These are phyloP conservation scores for Nematopogon swammerdamellus DNA, from an alignment of 2,888 invertebrate genomes.

Conservation along the genomic window DNA sequence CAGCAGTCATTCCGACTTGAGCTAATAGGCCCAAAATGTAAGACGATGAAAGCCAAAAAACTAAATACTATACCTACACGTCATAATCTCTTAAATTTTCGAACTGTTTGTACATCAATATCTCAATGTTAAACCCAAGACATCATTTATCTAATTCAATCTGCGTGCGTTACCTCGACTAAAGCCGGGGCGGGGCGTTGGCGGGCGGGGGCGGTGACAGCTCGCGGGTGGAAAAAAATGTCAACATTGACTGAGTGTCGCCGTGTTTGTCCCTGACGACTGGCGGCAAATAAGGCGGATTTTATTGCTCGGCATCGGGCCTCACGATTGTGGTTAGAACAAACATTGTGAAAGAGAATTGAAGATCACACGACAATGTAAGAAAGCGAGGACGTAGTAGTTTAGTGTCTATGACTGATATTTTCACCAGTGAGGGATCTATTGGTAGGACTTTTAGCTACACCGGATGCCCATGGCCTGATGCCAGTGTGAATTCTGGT, in stretches of 20 bases:
- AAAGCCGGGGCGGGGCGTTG: neutral
- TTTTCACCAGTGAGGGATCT: too few relatives aligned
- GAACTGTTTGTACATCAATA: too few relatives aligned
- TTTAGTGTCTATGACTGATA: too few relatives aligned
- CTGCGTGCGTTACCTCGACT: neutral
- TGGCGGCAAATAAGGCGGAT: neutral
- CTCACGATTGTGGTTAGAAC: neutral
- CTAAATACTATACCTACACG: too few relatives aligned
- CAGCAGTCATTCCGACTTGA: too few relatives aligned
- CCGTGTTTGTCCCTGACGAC: conserved; percentile 28
- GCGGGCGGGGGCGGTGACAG: conserved; percentile 19
- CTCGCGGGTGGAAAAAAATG: conserved; percentile 21
- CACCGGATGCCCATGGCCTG: too few relatives aligned
- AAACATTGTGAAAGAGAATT: neutral
- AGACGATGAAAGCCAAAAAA: too few relatives aligned
- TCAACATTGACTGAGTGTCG: conserved; percentile 47
- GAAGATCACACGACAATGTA: neutral
- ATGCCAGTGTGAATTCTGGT: too few relatives aligned
- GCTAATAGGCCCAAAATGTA: too few relatives aligned
- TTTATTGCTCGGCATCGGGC: neutral
- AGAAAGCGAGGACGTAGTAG: neutral
- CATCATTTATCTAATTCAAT: neutral
- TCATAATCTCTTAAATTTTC: too few relatives aligned
- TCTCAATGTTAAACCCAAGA: neutral
- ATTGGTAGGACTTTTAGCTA: too few relatives aligned